A percentile compares a stretch with the other conserved stretches of the same genome.
Evolutionary conservation across 2,797 vertebrate genomes (phyloP).

Genomic region (Prionace glauca): DNA sequence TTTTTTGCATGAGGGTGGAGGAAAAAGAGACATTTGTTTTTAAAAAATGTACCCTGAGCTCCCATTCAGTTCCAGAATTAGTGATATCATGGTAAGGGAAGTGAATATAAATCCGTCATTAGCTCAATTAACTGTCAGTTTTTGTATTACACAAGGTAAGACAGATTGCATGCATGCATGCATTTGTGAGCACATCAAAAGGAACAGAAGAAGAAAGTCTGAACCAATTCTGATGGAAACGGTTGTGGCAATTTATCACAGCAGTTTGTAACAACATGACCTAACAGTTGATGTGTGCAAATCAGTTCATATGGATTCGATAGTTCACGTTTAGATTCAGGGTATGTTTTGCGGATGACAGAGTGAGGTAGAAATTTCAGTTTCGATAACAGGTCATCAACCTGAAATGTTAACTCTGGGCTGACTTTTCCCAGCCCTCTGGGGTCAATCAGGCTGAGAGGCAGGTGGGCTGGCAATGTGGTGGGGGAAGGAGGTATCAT

Average conservation of each 20-base stretch:
- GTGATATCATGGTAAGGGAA: not conserved
- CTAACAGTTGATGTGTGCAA: constrained; percentile 12
- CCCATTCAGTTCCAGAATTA: not conserved
- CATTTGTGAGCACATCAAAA: constrained; percentile 28
- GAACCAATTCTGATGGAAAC: constrained; percentile 26
- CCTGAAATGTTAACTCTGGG: not conserved
- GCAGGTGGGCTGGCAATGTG: not conserved
- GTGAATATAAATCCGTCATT: constrained; percentile 28
- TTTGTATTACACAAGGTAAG: constrained; percentile 2
- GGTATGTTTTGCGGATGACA: not conserved
- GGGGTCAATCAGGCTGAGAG: not conserved
- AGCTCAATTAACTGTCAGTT: constrained; percentile 25
- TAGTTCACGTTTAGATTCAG: constrained; percentile 14
- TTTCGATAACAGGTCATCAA: not conserved
- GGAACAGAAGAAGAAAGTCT: constrained; percentile 1
- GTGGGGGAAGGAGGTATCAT: not conserved
- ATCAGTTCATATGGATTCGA: constrained; percentile 18
- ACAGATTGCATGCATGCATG: constrained; percentile 10
- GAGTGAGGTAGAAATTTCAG: not conserved
- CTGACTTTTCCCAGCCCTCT: not conserved
- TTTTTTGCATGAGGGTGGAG: not conserved
- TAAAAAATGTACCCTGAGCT: not conserved
- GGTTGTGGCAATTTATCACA: constrained; percentile 12
- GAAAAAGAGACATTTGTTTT: not conserved
- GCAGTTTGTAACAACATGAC: constrained; percentile 18